These are phyloP conservation scores for Botia almorhae DNA, from an alignment of 2,797 vertebrate species.

Conservation along the genomic window DNA sequence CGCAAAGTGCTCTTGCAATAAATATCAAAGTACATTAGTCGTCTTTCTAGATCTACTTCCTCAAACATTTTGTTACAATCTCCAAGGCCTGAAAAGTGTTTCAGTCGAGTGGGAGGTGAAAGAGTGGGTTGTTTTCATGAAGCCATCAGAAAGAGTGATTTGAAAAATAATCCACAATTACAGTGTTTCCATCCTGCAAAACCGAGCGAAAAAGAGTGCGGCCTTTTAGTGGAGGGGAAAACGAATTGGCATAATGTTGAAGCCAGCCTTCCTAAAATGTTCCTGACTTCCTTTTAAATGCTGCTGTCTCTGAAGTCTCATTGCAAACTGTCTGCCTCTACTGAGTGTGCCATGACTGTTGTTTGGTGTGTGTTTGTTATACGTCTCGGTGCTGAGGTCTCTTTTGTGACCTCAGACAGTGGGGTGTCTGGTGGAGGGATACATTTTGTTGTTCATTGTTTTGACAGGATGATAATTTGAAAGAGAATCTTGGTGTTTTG, in stretches of 20 bases:
- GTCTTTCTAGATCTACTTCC: conserved; percentile 20
- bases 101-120: conserved; percentile 47
- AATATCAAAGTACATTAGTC: conserved; percentile 18
- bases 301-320: conserved; percentile 52
- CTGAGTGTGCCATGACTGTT: conserved; percentile 15
- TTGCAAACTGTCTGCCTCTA: conserved; percentile 46
- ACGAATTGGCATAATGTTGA: conserved; percentile 48
- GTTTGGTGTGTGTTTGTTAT: conserved; percentile 54
- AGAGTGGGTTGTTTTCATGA: conserved; percentile 47
- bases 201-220: conserved; percentile 40
- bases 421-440: conserved; percentile 37
- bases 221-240: conserved; percentile 34
- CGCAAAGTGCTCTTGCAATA: conserved; percentile 21
- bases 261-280: conserved; percentile 43
- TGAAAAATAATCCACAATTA: conserved; percentile 48
- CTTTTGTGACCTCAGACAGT: conserved; percentile 53
- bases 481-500: conserved; percentile 14
- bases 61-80: conserved; percentile 37
- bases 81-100: conserved; percentile 25
- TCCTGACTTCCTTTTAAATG: conserved; percentile 47
- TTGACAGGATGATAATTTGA: conserved; percentile 53
- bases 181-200: conserved; percentile 25
- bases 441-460: conserved; percentile 60
- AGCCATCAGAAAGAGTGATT: conserved; percentile 46
- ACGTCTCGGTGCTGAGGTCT: conserved; percentile 56